A percentile compares a stretch with the other conserved stretches of the same genome.
Evolutionary conservation across 2,113 vertebrate genomes (phyloP).

Genomic region (Girardinichthys multiradiatus): DNA sequence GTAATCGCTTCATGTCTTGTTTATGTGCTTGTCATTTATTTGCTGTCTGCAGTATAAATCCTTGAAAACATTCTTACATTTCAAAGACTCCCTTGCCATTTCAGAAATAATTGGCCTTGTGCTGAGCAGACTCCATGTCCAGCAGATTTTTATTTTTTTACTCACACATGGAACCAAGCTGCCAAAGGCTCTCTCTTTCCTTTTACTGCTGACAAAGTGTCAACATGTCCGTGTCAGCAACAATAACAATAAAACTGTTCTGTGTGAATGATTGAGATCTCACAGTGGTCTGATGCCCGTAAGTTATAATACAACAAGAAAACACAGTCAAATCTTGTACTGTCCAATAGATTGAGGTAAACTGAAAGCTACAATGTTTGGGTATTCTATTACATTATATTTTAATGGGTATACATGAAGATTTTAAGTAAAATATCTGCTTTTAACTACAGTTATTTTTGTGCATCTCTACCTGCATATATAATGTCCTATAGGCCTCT

Average conservation of each 20-base stretch:
- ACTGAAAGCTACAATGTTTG: not conserved
- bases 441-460: not conserved
- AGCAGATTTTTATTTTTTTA: slow-evolving; percentile 37
- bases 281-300: slow-evolving; percentile 61
- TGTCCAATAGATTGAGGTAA: slow-evolving; percentile 24
- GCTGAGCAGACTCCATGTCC: slow-evolving; percentile 61
- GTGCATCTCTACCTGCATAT: not conserved
- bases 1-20: slow-evolving; percentile 72
- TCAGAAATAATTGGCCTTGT: slow-evolving; percentile 80
- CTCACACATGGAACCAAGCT: slow-evolving; percentile 44
- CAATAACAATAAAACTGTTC: slow-evolving; percentile 71
- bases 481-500: not conserved
- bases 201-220: slow-evolving; percentile 75
- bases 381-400: not conserved
- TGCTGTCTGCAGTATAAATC: slow-evolving; percentile 65
- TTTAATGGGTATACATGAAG: not conserved
- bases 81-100: slow-evolving; percentile 77
- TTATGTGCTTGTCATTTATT: slow-evolving; percentile 78
- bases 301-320: slow-evolving; percentile 54
- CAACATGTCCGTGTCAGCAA: slow-evolving; percentile 75
- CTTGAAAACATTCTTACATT: slow-evolving; percentile 71
- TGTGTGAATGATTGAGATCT: slow-evolving; percentile 76
- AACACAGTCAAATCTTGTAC: slow-evolving; percentile 9
- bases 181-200: slow-evolving; percentile 48
- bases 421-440: not conserved